phyloP scores from a whole-genome alignment of 2,888 invertebrate genomes.

The Suillia variegata region DNA sequence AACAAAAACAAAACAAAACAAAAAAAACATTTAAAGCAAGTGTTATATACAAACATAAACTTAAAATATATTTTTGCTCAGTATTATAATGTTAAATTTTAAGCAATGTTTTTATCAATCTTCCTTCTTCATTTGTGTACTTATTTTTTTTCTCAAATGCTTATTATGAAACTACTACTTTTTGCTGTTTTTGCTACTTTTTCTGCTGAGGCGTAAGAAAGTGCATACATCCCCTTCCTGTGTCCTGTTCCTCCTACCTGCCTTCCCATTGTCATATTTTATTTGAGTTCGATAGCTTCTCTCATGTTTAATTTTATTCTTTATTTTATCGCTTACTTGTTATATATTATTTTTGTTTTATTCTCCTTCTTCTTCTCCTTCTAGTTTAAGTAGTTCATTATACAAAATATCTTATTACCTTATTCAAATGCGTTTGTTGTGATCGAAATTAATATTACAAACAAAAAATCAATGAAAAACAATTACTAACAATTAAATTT shows the following conservation, averaged over 20 bases:
- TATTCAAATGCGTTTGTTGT: constrained; percentile 27
- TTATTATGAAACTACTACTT: neutral
- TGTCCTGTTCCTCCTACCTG: no score
- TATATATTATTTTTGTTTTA: constrained; percentile 4
- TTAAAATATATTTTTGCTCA: constrained; percentile 55
- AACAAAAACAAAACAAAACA: neutral
- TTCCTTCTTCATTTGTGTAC: constrained; percentile 2
- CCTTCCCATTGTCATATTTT: no score
- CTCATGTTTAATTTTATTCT: no score
- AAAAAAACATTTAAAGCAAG: neutral
- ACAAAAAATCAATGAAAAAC: constrained; percentile 6
- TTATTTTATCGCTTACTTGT: neutral
- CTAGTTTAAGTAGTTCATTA: constrained; percentile 2
- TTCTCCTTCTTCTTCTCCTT: neutral
- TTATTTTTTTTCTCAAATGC: neutral
- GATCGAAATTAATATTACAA: constrained; percentile 31
- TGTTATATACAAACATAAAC: constrained; percentile 13
- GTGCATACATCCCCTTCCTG: neutral
- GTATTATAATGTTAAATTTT: constrained; percentile 60
- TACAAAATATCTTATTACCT: constrained; percentile 20
- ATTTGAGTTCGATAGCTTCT: no score
- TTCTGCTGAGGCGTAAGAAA: neutral
- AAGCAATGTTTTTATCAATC: constrained; percentile 46
- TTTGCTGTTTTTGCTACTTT: neutral
- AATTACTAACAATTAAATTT: no score